Conservation (phyloP, 2,113 vertebrate species). For the Nanorana parkeri region DNA sequence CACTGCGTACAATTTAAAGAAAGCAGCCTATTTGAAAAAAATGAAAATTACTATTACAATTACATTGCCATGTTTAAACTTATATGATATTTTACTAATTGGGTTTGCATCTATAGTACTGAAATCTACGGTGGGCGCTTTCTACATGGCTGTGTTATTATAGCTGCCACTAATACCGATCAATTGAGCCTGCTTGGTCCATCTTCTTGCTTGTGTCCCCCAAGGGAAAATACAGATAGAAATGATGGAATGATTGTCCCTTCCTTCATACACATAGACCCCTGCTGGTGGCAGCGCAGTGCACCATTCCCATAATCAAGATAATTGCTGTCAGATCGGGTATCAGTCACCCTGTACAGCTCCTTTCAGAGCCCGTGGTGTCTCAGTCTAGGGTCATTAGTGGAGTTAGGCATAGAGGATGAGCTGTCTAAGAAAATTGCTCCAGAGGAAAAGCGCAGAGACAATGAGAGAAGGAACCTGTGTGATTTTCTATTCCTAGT, state of each 20-base stretch:
- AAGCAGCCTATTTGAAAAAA: too few relatives aligned
- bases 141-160: neutral
- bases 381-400: slow-evolving; percentile 45
- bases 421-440: neutral
- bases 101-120: too few relatives aligned
- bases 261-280: slow-evolving; percentile 8
- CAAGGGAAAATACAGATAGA: neutral
- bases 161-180: neutral
- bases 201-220: neutral
- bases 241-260: neutral
- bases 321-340: slow-evolving; percentile 49
- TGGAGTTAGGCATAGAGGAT: slow-evolving; percentile 5
- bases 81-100: too few relatives aligned
- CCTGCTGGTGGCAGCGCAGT: slow-evolving; percentile 12
- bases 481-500: neutral
- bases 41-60: too few relatives aligned
- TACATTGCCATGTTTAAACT: too few relatives aligned
- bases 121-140: too few relatives aligned
- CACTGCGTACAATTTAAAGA: too few relatives aligned
- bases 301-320: slow-evolving; percentile 40
- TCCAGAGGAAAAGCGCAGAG: neutral
- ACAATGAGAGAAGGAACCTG: neutral
- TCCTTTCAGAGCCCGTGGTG: neutral
- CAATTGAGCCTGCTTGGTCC: neutral
- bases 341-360: slow-evolving; percentile 13